Conservation (phyloP, 2,888 invertebrate species). For the Aelia acuminata region DNA sequence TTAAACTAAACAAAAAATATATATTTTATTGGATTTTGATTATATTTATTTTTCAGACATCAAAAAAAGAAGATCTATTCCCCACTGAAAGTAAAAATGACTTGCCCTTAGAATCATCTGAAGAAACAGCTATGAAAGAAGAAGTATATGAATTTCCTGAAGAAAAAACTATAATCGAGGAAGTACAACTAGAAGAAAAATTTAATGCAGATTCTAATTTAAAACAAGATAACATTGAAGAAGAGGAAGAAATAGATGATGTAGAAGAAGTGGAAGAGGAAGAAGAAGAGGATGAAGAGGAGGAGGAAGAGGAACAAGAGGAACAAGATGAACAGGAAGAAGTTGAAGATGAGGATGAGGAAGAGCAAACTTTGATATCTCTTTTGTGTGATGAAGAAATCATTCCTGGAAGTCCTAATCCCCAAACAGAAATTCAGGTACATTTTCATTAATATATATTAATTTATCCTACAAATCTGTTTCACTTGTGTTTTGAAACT, state of each 20-base stretch:
- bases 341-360: constrained; percentile 61
- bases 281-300: constrained; percentile 55
- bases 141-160: constrained; percentile 38
- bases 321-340: constrained; percentile 44
- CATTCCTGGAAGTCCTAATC: constrained; percentile 90
- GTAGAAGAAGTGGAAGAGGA: constrained; percentile 52
- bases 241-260: constrained; percentile 61
- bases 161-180: constrained; percentile 50
- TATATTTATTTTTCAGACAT: background rate
- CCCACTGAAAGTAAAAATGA: constrained; percentile 44
- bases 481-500: background rate
- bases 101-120: constrained; percentile 31
- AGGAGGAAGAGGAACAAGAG: constrained; percentile 27
- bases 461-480: background rate
- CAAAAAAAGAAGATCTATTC: background rate
- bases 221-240: constrained; percentile 45
- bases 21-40: background rate
- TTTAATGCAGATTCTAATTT: background rate
- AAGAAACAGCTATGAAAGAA: constrained; percentile 53
- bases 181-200: constrained; percentile 60
- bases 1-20: too few species aligned
- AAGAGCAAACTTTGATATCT: constrained; percentile 68
- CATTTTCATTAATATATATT: background rate
- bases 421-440: constrained; percentile 69
- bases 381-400: constrained; percentile 87